Evolutionary conservation across 2,888 invertebrate species (phyloP).

Genomic region (Cataglyphis albicans): DNA sequence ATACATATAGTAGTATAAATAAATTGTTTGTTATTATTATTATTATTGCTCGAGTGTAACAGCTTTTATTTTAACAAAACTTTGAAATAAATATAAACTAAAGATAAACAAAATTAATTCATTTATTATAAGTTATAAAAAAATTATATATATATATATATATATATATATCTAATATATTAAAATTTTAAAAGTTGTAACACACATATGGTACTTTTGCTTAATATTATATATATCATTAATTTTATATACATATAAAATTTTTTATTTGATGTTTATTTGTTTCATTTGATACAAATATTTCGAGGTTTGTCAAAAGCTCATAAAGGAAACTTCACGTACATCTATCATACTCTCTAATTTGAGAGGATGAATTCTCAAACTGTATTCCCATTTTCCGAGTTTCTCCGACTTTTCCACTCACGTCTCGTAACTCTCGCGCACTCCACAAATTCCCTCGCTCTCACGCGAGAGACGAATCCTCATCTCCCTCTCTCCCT

Average conservation of each 20-base stretch:
- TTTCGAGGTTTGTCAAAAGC: not conserved
- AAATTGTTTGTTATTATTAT: not conserved
- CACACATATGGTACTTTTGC: not conserved
- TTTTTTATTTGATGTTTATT: not conserved
- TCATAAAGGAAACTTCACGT: constrained; percentile 18
- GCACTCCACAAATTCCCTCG: constrained; percentile 43
- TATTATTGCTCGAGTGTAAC: not conserved
- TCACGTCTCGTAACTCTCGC: constrained; percentile 47
- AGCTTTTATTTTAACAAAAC: not conserved
- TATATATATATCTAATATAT: not conserved
- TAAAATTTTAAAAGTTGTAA: not conserved
- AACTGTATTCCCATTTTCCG: constrained; percentile 48
- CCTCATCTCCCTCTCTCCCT: constrained; percentile 2
- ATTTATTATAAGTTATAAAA: not conserved
- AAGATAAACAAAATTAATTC: not conserved
- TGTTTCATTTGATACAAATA: not conserved
- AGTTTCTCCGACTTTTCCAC: constrained; percentile 56
- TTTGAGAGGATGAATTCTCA: constrained; percentile 34
- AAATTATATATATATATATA: not conserved
- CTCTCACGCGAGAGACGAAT: constrained; percentile 39
- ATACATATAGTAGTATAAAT: not conserved
- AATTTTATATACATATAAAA: not conserved
- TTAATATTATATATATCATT: not conserved
- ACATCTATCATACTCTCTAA: constrained; percentile 16
- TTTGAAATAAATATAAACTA: not conserved